phyloP scores from a whole-genome alignment of 2,888 invertebrate species.

The Oscheius sp. region DNA sequence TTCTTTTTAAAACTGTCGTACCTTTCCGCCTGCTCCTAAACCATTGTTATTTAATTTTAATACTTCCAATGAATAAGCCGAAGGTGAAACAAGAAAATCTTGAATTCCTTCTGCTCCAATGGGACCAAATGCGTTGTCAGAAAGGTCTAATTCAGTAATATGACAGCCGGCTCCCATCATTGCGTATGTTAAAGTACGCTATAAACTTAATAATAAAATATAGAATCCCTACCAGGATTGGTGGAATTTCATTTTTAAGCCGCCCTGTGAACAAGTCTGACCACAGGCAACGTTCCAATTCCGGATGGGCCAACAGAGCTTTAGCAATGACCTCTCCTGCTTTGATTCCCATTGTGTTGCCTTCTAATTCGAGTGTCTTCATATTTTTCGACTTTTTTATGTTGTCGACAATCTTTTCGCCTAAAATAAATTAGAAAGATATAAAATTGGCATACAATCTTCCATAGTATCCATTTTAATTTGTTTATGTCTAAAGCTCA shows the following conservation, averaged over 20 bases:
- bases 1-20: conserved; percentile 60
- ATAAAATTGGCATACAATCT: no score
- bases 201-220: conserved; percentile 6
- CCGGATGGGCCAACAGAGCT: conserved; percentile 40
- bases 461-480: no score
- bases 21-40: conserved; percentile 87
- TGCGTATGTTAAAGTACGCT: conserved; percentile 81
- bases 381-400: conserved; percentile 34
- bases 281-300: conserved; percentile 80
- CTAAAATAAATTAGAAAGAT: no score
- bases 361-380: conserved; percentile 54
- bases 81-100: conserved; percentile 87
- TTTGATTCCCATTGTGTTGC: conserved; percentile 62
- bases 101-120: conserved; percentile 89
- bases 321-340: conserved; percentile 53
- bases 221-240: conserved; percentile 79
- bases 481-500: conserved; percentile 36
- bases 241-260: conserved; percentile 92
- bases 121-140: conserved; percentile 96
- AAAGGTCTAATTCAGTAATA: conserved; percentile 86
- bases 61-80: conserved; percentile 84
- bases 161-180: conserved; percentile 83
- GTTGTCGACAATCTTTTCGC: no score
- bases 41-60: conserved; percentile 93
- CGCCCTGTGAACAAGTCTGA: conserved; percentile 96